Base-by-base conservation (phyloP, 2,113 vertebrate species). In the Eonycteris spelaea region DNA sequence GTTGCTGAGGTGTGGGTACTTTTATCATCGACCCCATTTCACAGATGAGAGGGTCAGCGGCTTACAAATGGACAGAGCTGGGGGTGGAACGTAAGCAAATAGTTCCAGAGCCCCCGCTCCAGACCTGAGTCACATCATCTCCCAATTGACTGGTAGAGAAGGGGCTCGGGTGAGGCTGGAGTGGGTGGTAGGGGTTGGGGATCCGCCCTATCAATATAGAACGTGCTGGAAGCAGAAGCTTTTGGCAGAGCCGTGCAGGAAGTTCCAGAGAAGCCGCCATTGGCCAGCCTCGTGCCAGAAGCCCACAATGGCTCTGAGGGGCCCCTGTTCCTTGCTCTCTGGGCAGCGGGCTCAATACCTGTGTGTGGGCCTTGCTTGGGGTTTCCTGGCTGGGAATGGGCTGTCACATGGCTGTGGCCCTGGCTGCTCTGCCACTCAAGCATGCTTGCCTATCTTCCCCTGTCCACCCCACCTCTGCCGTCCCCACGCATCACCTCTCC, bases 391-490 rank as follows among this genome's bases (percentile, higher is more conserved):
- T 57, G 48, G 51, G 35, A 5, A 7, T 28, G 48, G 33, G 48
- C 28, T 14, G 19, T 53, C 48, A 12, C 5, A 0, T 8, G 38
- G 51, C 38, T 7, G 14, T 59, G 65, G 26, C 86, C 79, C 71
- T n/a, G 67, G 40, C 61, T 74, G 48, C 70, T 79, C 55, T 55
- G 35, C 51, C 14, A 5, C 51, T 16, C 19, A 7, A 3, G 22
- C 33, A 21, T 3, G 28, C 48, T 70, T 51, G 71, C 13, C 19
- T 22, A 1, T 53, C 89, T 8, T 15, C 24, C 57, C 18, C 24
- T 26, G 2, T 6, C 38, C 33, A 1, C 45, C 9, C 33, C 1
- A 0, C 51, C n/a, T 11, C 57, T 1, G 4, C 38, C 55, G 0
- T 45, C 18, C 73, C 30, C 55, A 6, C 35, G 22, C 59, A 24